Conservation (phyloP, 2,113 vertebrate species). For the Anser brachyrhynchus region DNA sequence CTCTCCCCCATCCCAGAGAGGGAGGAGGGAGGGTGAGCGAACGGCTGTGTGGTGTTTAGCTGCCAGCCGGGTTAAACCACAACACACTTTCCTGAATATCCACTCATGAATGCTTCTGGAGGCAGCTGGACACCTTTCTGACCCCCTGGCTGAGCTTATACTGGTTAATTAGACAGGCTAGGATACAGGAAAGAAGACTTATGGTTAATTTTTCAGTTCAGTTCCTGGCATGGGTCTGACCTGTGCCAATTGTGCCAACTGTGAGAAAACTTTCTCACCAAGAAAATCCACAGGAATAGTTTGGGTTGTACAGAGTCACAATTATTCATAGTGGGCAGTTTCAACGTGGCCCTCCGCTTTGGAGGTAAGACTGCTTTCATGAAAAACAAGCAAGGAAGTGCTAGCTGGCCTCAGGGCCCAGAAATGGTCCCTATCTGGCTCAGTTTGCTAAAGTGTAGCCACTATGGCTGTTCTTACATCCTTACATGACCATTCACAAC, state of each 20-base stretch:
- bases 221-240: neutral
- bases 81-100: neutral
- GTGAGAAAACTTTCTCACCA: neutral
- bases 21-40: too few species aligned
- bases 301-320: neutral
- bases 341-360: neutral
- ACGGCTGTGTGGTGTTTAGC: too few species aligned
- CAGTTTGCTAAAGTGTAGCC: neutral
- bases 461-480: neutral
- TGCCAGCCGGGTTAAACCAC: too few species aligned
- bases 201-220: neutral
- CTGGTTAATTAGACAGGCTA: neutral
- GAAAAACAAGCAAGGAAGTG: neutral
- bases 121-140: neutral
- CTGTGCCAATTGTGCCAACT: neutral
- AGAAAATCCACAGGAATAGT: neutral
- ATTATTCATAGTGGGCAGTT: neutral
- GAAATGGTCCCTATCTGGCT: neutral
- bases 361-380: neutral
- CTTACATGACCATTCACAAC: neutral
- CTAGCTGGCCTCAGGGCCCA: neutral
- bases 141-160: neutral
- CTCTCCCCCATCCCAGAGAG: too few species aligned
- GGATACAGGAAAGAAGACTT: neutral
- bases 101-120: neutral